Evolutionary conservation across 2,797 vertebrate genomes (phyloP), one percentile per base, ranked within the genome.

Genomic region (Glossophaga mutica): DNA sequence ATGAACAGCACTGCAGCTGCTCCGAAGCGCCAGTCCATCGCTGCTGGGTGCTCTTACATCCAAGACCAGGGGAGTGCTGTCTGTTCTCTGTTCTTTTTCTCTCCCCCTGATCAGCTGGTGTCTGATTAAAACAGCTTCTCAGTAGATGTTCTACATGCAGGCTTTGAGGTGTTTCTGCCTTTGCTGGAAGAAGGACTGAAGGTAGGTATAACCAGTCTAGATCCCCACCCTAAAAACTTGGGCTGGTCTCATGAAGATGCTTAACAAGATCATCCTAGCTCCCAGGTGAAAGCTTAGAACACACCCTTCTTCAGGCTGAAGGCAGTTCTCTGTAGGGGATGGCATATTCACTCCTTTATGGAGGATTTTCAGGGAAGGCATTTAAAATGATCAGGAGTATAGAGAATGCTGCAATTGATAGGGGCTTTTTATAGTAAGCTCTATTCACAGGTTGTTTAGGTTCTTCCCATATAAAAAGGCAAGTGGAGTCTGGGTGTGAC

Each of bases 181-280:
- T 98, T 95, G 97, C 98, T 96, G 98, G 97, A 96, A 96, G 98
- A 97, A 98, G 98, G 97, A 98, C 98, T 93, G 98, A 98, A 98
- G 98, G 98, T 98, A 98, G 97, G 98, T 98, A 98, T 98, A 98
- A 98, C 98, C 95, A 97, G 98, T 98, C 97, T 94, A 94, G 98
- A 98, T 98, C 98, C 98, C 98, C 98, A 98, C 98, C 98, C 98
- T 98, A 98, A 98, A 98, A 98, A 97, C 97, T 98, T 98, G 98
- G 98, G 98, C 98, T 98, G 98, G 98, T 98, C 98, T 97, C 96
- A 12, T 77, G 97, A 97, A 98, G 98, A 98, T 21, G 97, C 98
- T 98, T 98, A 98, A 97, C 97, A 97, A 97, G 98, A 99, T 98
- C 98, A 98, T 98, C 98, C 98, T 98, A 98, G 98, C 98, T 98